phyloP scores from a whole-genome alignment of 2,113 vertebrate genomes.

The Urocolius indicus region DNA sequence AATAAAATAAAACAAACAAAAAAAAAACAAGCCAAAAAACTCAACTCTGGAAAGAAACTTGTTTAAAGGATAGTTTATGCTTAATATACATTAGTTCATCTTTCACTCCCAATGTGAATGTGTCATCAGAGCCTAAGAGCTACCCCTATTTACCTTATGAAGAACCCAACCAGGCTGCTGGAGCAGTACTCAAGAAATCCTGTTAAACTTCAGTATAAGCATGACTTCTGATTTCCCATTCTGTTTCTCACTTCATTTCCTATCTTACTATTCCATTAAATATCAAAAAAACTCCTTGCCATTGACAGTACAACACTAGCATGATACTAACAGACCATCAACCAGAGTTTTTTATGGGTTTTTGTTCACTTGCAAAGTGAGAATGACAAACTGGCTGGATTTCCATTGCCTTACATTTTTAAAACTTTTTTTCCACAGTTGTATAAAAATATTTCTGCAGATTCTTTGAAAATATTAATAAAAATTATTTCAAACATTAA shows the following conservation, averaged over 20 bases:
- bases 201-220: not conserved
- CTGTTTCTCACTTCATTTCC: not conserved
- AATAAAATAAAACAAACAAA: not conserved
- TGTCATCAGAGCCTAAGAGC: not conserved
- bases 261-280: not conserved
- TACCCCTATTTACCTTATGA: not conserved
- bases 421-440: not conserved
- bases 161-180: not conserved
- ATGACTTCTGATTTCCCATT: not conserved
- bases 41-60: not conserved
- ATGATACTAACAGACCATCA: not conserved
- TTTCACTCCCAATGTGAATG: not conserved
- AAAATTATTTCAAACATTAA: too few species aligned
- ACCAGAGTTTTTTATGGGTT: accelerated
- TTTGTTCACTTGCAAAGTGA: not conserved
- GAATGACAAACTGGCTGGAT: not conserved
- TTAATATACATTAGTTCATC: not conserved
- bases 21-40: accelerated
- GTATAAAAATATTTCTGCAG: not conserved
- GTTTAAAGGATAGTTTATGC: not conserved
- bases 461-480: not conserved
- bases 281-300: not conserved
- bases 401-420: not conserved
- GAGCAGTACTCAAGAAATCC: not conserved
- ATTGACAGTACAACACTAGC: not conserved